A percentile compares a stretch with the other conserved stretches of the same genome.
phyloP scores from a whole-genome alignment of 2,797 vertebrate species.

The Mus spretus region DNA sequence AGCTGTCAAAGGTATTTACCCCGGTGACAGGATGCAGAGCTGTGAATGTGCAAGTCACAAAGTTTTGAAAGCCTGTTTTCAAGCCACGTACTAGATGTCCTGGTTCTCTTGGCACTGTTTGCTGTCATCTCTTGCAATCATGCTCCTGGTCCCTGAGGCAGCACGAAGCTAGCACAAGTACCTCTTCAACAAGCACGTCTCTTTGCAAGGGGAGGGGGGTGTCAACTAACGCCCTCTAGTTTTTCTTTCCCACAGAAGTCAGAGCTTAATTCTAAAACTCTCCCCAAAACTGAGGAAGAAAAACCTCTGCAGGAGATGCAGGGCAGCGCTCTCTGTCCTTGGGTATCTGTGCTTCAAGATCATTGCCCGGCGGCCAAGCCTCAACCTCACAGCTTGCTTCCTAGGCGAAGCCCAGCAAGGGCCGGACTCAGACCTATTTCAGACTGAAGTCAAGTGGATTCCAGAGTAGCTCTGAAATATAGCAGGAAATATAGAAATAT shows the following conservation, averaged over 20 bases:
- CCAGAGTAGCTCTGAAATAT: not conserved
- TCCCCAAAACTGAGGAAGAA: constrained; percentile 45
- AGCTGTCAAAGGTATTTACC: not conserved
- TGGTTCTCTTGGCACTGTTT: constrained; percentile 55
- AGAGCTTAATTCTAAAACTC: constrained; percentile 45
- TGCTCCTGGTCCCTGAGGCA: constrained; percentile 50
- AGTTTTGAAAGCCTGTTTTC: constrained; percentile 68
- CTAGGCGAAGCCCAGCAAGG: not conserved
- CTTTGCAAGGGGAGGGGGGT: not conserved
- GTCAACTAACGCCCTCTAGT: constrained; percentile 37
- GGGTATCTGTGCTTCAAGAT: not conserved
- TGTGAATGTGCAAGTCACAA: constrained; percentile 50
- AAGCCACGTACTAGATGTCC: constrained; percentile 45
- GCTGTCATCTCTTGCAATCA: constrained; percentile 64
- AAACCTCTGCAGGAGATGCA: not conserved
- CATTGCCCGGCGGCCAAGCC: not conserved
- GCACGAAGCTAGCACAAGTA: not conserved
- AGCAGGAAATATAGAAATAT: not conserved
- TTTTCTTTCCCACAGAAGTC: constrained; percentile 58
- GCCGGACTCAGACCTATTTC: not conserved
- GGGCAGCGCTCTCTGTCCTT: not conserved
- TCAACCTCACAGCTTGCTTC: not conserved
- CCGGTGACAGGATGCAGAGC: not conserved
- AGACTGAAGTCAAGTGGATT: not conserved
- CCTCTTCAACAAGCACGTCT: constrained; percentile 46